Base-by-base conservation (phyloP, 30 jellyfish, hydroid and myxozoan genomes). In the Aurelia aurita complex sp. Pacific region DNA sequence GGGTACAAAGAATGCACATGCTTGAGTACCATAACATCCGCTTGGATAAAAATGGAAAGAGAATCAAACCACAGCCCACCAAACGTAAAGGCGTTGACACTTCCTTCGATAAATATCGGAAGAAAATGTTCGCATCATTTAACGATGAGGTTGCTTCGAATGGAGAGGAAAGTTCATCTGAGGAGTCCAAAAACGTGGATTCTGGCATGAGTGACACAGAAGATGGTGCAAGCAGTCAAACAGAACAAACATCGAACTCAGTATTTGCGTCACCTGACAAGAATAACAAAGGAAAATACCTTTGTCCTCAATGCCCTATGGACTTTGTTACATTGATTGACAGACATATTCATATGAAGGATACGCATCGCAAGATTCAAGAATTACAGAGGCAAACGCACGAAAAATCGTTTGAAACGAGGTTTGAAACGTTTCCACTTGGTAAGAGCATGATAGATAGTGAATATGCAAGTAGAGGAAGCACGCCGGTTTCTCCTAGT, bases 1-100 rank as follows among this genome's bases (percentile, higher is more conserved):
- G 53, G 35, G 73, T 83, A 0, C 80, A 50, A 55, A 59, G 80
- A 60, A 60, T 19, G 72, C 92, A 83, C 92, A 54, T 83, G 85
- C 35, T 17, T 13, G 78, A 19, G 16, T 23, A 23, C 2, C 92
- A 83, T 71, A 67, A 60, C 63, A 73, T 83, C 29, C 4, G 3
- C 15, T 46, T 83, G 51, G 92, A 72, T 54, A 64, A 77, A 12
- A 38, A 12, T 40, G 87, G 87, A 1, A 40, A 64, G 16, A 77
- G 87, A 71, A 64, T 75, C 3, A 75, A 7, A 8, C 59, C 43
- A 9, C 9, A 32, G 1, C 57, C 15, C 23, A 66, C 38, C 5
- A 66, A 66, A 7, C 16, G 17, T 19, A 23, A 23, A 23, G 76
- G 43, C 12, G 18, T 46, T 71, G 79, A 60, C 63, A 73, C 73